Percentiles rank a stretch among this genome's conserved stretches.
phyloP scores from a whole-genome alignment of 1,140 invertebrate species.

The Sycophila sp. region DNA sequence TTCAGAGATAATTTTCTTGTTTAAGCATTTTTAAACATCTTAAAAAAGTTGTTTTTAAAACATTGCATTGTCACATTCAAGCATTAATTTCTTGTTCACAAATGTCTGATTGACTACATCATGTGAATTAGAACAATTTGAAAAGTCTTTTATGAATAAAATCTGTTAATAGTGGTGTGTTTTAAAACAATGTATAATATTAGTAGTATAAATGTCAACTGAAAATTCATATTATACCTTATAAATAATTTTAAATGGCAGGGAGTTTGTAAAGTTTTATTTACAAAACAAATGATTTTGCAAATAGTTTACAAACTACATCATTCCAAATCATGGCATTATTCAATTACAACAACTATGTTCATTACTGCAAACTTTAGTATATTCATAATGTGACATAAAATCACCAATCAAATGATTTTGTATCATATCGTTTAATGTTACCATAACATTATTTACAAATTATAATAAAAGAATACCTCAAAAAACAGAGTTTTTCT shows the following conservation, averaged over 20 bases:
- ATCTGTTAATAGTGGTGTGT: constrained; percentile 24
- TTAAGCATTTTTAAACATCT: constrained; percentile 14
- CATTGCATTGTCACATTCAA: constrained; percentile 33
- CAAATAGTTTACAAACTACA: constrained; percentile 12
- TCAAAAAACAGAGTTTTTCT: background rate
- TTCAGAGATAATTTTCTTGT: constrained; percentile 59
- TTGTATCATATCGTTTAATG: constrained; percentile 10
- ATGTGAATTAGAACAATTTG: constrained; percentile 25
- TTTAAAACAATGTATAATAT: constrained; percentile 35
- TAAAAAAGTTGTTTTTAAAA: constrained; percentile 19
- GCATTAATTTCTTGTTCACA: constrained; percentile 29
- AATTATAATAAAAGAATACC: constrained; percentile 17
- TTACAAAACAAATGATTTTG: background rate
- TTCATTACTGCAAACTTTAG: background rate
- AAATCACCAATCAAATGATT: constrained; percentile 1
- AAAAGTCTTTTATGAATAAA: constrained; percentile 32
- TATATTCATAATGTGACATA: constrained; percentile 31
- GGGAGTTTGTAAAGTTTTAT: constrained; percentile 24
- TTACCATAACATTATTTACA: background rate
- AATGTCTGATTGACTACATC: background rate
- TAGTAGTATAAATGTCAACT: constrained; percentile 20
- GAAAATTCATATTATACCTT: constrained; percentile 16
- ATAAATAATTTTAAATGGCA: constrained; percentile 2
- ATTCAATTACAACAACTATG: background rate
- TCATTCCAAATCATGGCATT: constrained; percentile 17